Conservation (phyloP, 1,140 invertebrate species). For the Tetramorium simillimum region DNA sequence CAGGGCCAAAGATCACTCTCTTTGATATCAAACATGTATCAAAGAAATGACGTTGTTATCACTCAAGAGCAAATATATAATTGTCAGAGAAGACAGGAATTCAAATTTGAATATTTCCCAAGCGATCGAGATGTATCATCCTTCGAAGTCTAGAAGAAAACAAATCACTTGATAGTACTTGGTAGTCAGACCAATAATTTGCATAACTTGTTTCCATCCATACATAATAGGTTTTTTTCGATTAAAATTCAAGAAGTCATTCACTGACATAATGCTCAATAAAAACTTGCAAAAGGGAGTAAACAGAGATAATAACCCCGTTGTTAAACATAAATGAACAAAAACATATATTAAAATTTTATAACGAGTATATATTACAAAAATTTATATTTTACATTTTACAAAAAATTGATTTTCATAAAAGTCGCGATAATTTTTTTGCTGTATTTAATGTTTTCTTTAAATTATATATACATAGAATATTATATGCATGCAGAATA, state of each 20-base stretch:
- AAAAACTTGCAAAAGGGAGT: background rate
- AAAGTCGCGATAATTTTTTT: background rate
- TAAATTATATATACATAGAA: background rate
- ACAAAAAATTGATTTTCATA: background rate
- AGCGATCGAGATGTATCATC: background rate
- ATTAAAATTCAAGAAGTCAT: background rate
- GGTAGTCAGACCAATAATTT: conserved; percentile 14
- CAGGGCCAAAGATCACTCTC: conserved; percentile 44
- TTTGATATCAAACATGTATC: background rate
- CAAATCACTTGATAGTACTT: too few species aligned
- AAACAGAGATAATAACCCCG: background rate
- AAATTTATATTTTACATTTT: background rate
- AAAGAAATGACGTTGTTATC: background rate
- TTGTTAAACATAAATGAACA: background rate
- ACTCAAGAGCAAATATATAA: background rate
- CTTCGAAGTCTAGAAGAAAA: background rate
- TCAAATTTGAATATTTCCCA: background rate
- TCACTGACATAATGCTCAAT: background rate
- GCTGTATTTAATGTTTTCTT: background rate
- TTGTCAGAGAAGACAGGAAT: background rate
- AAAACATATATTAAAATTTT: background rate
- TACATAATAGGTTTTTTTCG: background rate
- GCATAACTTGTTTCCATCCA: conserved; percentile 37
- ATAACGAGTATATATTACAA: background rate
- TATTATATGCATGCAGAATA: too few species aligned